A percentile compares a stretch with the other conserved stretches of the same genome.
phyloP scores from a whole-genome alignment of 1,140 invertebrate species.

The Dreissena polymorpha region DNA sequence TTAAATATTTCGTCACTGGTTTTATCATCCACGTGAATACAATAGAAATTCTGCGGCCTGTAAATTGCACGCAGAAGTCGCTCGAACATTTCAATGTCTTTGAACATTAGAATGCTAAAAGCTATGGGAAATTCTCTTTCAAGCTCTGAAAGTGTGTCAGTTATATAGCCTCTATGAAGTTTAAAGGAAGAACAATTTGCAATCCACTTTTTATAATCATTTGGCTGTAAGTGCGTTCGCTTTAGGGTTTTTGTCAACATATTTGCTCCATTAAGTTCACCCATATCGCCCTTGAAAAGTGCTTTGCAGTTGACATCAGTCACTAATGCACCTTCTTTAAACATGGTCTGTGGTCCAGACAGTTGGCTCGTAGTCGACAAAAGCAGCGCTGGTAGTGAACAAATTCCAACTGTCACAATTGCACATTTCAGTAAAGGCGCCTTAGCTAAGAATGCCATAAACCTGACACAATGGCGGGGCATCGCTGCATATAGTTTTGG shows the following conservation, averaged over 20 bases:
- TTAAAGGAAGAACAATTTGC: not conserved
- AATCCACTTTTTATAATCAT: not conserved
- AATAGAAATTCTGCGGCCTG: constrained; percentile 74
- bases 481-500: no score
- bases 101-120: constrained; percentile 66
- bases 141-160: constrained; percentile 23
- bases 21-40: constrained; percentile 74
- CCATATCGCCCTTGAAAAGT: not conserved
- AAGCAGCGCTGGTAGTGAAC: no score
- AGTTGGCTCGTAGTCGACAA: no score
- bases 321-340: no score
- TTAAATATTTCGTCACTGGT: no score
- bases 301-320: not conserved
- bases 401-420: no score
- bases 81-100: no score
- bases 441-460: no score
- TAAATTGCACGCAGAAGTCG: constrained; percentile 71
- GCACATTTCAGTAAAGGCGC: no score
- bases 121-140: constrained; percentile 55
- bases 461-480: no score
- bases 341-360: no score
- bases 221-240: not conserved
- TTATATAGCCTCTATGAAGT: constrained; percentile 48
- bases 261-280: not conserved
- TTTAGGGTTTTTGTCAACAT: not conserved